Conservation (phyloP, 2,113 vertebrate genomes). For the Triplophysa dalaica region DNA sequence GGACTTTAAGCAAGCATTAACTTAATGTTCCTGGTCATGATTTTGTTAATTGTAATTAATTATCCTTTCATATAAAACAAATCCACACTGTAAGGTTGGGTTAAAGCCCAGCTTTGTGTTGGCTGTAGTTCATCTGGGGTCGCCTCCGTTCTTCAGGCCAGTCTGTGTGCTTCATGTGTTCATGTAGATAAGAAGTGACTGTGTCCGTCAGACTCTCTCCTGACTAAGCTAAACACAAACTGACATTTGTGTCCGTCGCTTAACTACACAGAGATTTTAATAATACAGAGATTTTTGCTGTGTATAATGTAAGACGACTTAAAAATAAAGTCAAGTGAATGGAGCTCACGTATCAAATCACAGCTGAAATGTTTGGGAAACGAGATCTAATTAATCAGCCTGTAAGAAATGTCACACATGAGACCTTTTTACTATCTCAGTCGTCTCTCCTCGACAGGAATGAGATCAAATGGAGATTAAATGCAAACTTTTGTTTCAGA, state of each 20-base stretch:
- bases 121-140: neutral
- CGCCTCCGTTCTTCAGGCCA: constrained; percentile 7
- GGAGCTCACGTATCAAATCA: neutral
- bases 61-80: neutral
- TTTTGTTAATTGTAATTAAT: neutral
- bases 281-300: constrained; percentile 18
- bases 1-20: neutral
- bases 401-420: too few relatives aligned
- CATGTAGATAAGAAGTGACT: constrained; percentile 36
- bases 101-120: neutral
- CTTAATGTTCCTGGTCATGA: neutral
- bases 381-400: neutral
- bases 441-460: too few relatives aligned
- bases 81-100: neutral
- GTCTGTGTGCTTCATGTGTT: constrained; percentile 6
- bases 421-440: too few relatives aligned
- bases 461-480: too few relatives aligned
- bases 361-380: neutral
- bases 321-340: neutral
- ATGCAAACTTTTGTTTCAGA: too few relatives aligned
- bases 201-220: constrained; percentile 29
- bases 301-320: constrained; percentile 15
- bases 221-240: constrained; percentile 21
- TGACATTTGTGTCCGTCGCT: constrained; percentile 26
- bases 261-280: constrained; percentile 10